A percentile compares a stretch with the other conserved stretches of the same genome.
phyloP scores from a whole-genome alignment of 2,797 vertebrate genomes.

The Esox lucius region DNA sequence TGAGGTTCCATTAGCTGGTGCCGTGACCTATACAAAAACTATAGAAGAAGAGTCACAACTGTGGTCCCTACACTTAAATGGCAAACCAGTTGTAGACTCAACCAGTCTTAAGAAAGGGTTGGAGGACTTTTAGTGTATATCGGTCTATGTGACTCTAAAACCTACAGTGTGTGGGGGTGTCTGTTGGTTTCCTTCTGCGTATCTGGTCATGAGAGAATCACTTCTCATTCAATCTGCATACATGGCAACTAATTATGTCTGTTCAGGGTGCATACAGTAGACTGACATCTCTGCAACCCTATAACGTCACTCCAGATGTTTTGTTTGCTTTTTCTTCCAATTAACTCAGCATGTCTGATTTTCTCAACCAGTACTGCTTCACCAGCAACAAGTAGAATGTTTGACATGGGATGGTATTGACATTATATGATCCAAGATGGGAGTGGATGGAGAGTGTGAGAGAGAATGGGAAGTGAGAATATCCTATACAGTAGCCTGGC shows the following conservation, averaged over 20 bases:
- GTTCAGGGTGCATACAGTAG: slow-evolving; percentile 46
- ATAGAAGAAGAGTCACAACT: no score
- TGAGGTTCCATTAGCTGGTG: no score
- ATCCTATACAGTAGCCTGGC: background rate
- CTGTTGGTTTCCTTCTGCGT: slow-evolving; percentile 6
- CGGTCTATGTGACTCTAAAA: background rate
- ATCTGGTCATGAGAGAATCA: slow-evolving; percentile 37
- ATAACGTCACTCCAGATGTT: slow-evolving; percentile 53
- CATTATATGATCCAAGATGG: slow-evolving; percentile 1
- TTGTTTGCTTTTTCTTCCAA: slow-evolving; percentile 28
- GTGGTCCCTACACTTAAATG: background rate
- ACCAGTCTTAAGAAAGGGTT: background rate
- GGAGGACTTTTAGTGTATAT: background rate
- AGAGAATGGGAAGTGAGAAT: slow-evolving; percentile 25
- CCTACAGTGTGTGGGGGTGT: slow-evolving; percentile 13
- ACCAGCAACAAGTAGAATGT: background rate
- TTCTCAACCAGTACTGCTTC: background rate
- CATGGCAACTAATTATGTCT: slow-evolving; percentile 55
- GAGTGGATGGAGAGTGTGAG: background rate
- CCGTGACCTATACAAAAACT: no score
- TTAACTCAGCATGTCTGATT: background rate
- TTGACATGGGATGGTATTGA: background rate
- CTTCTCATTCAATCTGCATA: slow-evolving; percentile 36
- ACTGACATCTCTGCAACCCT: slow-evolving; percentile 44
- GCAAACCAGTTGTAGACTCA: background rate